Evolutionary conservation across 2,113 vertebrate genomes (phyloP), one percentile per base, ranked within the genome.

Genomic region (Catharus minimus): DNA sequence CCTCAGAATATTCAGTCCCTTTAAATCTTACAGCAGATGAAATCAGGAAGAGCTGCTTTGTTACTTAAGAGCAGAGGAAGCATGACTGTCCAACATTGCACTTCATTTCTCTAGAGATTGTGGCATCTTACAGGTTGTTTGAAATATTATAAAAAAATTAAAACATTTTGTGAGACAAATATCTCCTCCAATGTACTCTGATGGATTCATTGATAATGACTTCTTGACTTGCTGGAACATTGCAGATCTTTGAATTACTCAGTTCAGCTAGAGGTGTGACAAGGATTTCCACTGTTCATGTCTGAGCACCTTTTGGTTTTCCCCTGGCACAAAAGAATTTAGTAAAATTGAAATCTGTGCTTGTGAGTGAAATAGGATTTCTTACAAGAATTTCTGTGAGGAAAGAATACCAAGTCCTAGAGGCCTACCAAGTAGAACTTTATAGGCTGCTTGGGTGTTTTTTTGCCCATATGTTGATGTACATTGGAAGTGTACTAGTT

Each of bases 251-350:
- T 46, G 15, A 58, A 16, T 81, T 66, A n/a, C 15, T 88, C 7
- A 19, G 47, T 55, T 75, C 33, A 72, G 44, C 39, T 46, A 38
- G 44, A 96, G 95, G 96, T 96, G 95, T 97, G 17, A 62, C 79
- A n/a, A 36, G 14, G 26, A 18, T 75, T 93, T 79, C 32, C 5
- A 8, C 30, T 77, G 8, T 68, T 93, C 23, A 13, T 7, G 2
- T 87, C 50, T 82, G 43, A 79, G 60, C 67, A 30, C 28, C 58
- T 16, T 58, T 18, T 88, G 9, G 5, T 71, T 85, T 79, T 71
- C 6, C 19, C 11, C 9, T 81, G 28, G 22, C 26, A 20, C 1
- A 7, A 18, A 39, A 39, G 11, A 39, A 12, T 11, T 47, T 43
- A 39, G 5, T 41, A 41, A 44, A 44, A 46, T 81, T 10, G 10